Percentiles rank a stretch among this genome's conserved stretches.
Evolutionary conservation across 1,140 invertebrate genomes (phyloP).

Genomic region (Pteromalus puparum): DNA sequence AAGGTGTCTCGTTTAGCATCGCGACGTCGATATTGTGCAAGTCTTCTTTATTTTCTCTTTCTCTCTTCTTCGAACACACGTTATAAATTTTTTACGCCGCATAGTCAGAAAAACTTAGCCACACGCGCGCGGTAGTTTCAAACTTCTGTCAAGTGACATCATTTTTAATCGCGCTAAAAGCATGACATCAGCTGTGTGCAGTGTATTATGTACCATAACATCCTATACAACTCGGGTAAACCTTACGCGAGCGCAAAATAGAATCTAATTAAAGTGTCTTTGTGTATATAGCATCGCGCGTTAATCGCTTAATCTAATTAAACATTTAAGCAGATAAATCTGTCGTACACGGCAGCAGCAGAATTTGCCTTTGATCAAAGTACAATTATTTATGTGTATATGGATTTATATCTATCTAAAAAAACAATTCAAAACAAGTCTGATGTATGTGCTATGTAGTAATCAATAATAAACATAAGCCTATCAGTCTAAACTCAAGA

Average conservation of each 20-base stretch:
- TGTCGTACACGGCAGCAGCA: too few species aligned
- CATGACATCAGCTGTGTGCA: slow-evolving; percentile 13
- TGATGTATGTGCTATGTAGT: too few species aligned
- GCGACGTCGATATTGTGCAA: neutral
- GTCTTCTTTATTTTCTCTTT: neutral
- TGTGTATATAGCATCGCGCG: too few species aligned
- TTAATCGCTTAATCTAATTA: slow-evolving; percentile 15
- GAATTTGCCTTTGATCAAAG: too few species aligned
- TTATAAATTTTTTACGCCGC: neutral
- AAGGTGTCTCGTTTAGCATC: neutral
- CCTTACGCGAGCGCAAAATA: neutral
- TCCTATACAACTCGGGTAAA: neutral
- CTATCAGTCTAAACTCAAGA: too few species aligned
- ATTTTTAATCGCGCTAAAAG: slow-evolving; percentile 22
- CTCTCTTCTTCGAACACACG: too few species aligned
- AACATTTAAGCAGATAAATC: slow-evolving; percentile 4
- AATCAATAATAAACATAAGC: too few species aligned
- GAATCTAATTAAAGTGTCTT: neutral
- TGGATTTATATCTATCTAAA: too few species aligned
- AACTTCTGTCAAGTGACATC: slow-evolving; percentile 21
- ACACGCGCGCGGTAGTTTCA: neutral
- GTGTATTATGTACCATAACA: neutral
- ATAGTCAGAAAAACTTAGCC: neutral
- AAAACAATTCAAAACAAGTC: too few species aligned
- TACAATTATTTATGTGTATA: neutral